Evolutionary conservation across 2,113 vertebrate species (phyloP).

Genomic region (Todiramphus chloris): DNA sequence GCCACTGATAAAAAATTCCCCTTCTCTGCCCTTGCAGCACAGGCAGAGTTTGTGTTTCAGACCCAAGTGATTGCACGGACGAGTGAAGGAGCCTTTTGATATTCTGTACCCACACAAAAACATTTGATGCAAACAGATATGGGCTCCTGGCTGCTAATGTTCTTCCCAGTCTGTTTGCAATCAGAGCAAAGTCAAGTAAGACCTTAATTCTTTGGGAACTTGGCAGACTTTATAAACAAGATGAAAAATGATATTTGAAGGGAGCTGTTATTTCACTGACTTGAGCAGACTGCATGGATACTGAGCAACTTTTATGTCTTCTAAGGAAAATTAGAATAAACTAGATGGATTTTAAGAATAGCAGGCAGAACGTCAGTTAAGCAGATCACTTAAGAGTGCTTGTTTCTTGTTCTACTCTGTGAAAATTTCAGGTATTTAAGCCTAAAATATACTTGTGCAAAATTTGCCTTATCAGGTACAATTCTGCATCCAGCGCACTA

Average conservation of each 20-base stretch:
- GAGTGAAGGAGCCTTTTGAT: neutral
- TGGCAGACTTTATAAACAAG: neutral
- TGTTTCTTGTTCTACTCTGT: neutral
- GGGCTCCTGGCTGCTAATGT: neutral
- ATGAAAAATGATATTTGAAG: slow-evolving; percentile 32
- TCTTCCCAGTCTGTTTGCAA: slow-evolving; percentile 8
- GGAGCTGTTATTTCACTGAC: neutral
- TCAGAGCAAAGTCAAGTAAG: neutral
- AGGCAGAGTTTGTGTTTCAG: neutral
- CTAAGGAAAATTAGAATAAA: neutral
- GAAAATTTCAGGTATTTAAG: neutral
- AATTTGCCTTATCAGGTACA: neutral
- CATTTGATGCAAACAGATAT: neutral
- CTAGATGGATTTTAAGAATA: neutral
- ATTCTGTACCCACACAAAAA: neutral
- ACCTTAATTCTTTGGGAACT: slow-evolving; percentile 5
- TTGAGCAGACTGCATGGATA: neutral
- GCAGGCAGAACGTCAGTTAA: neutral
- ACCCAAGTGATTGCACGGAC: neutral
- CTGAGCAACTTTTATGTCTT: neutral
- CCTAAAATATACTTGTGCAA: neutral
- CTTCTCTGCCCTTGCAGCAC: neutral
- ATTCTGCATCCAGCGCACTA: neutral
- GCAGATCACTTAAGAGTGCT: neutral
- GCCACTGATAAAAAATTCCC: neutral